Evolutionary conservation across 2,888 invertebrate genomes (phyloP).

Genomic region (Steromphala cineraria): DNA sequence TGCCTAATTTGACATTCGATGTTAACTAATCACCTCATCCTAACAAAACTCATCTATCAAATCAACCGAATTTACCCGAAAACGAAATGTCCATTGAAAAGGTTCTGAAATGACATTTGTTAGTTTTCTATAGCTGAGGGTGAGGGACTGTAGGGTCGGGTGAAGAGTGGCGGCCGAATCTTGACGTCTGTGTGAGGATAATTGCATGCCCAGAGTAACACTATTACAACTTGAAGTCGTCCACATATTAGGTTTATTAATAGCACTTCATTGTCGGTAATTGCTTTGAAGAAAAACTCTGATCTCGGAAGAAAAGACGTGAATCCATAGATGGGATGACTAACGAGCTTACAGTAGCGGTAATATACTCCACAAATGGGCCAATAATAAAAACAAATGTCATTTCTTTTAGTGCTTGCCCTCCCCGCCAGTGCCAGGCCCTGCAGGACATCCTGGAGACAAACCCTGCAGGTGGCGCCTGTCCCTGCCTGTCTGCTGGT

Average conservation of each 20-base stretch:
- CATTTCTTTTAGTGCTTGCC: conserved; percentile 13
- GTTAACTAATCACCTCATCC: neutral
- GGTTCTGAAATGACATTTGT: neutral
- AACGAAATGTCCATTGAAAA: conserved; percentile 7
- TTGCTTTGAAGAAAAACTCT: conserved; percentile 19
- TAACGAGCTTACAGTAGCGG: conserved; percentile 5
- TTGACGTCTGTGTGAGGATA: neutral
- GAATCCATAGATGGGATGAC: neutral
- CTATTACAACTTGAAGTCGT: neutral
- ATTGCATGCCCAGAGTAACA: conserved; percentile 7
- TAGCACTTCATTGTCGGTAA: conserved; percentile 16
- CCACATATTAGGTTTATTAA: conserved; percentile 15
- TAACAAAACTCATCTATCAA: neutral
- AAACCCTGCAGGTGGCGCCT: too few species aligned
- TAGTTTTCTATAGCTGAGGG: neutral
- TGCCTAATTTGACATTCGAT: neutral
- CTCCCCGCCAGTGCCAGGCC: neutral
- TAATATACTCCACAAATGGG: conserved; percentile 2
- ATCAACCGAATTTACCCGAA: conserved; percentile 2
- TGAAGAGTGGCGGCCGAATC: neutral
- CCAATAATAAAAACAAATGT: conserved; percentile 11
- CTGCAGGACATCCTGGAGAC: too few species aligned
- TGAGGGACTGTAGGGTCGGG: neutral
- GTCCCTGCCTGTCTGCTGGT: too few species aligned
- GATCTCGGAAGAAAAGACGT: conserved; percentile 2